phyloP scores from a whole-genome alignment of 2,888 invertebrate species.

The Epsilonema sp. region DNA sequence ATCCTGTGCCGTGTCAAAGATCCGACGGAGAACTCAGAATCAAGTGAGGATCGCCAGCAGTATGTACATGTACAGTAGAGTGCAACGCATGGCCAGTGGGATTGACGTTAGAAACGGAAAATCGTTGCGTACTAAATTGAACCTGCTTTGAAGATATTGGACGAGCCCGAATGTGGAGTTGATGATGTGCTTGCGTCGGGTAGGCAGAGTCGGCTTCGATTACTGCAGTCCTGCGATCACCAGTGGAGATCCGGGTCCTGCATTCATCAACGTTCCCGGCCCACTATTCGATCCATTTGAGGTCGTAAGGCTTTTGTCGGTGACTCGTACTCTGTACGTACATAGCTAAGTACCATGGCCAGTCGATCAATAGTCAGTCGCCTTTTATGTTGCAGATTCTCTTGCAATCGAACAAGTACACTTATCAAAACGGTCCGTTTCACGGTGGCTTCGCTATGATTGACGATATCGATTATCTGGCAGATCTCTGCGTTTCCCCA shows the following conservation, averaged over 20 bases:
- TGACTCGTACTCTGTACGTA: too few species aligned
- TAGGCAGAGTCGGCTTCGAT: slow-evolving; percentile 20
- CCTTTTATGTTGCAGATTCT: too few species aligned
- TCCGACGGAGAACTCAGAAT: too few species aligned
- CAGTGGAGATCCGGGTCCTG: slow-evolving; percentile 25
- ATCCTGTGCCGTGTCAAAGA: too few species aligned
- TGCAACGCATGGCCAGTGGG: too few species aligned
- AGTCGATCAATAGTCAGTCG: too few species aligned
- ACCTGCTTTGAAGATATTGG: slow-evolving; percentile 23
- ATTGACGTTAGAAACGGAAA: too few species aligned
- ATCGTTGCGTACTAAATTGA: too few species aligned
- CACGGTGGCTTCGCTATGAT: neutral
- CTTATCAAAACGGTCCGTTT: neutral
- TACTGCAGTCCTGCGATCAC: slow-evolving; percentile 21
- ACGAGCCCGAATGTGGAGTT: slow-evolving; percentile 23
- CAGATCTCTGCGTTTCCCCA: neutral
- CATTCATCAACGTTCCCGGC: slow-evolving; percentile 21
- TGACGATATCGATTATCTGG: neutral
- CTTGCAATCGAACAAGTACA: neutral
- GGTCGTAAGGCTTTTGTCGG: too few species aligned
- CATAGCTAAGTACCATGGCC: too few species aligned
- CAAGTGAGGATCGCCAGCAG: too few species aligned
- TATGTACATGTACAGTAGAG: too few species aligned
- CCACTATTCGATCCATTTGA: slow-evolving; percentile 20
- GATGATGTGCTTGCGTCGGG: slow-evolving; percentile 18